phyloP scores from a whole-genome alignment of 2,888 invertebrate species.

The Melinaea menophilus region DNA sequence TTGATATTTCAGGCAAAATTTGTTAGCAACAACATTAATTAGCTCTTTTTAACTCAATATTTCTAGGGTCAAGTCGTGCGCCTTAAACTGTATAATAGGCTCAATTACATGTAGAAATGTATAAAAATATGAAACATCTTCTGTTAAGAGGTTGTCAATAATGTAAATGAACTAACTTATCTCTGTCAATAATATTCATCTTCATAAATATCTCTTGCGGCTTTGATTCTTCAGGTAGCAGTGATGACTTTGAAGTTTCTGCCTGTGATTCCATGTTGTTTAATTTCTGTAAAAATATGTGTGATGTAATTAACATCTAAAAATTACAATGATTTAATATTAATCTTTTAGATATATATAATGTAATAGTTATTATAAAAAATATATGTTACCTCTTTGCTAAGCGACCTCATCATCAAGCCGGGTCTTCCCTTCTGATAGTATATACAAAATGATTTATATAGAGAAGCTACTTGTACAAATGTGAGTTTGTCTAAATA shows the following conservation, averaged over 20 bases:
- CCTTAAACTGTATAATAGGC: too few species aligned
- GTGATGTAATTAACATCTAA: neutral
- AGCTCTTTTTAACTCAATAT: too few species aligned
- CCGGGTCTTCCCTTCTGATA: constrained; percentile 78
- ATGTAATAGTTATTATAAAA: neutral
- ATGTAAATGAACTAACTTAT: constrained; percentile 52
- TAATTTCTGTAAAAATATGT: constrained; percentile 56
- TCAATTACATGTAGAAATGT: too few species aligned
- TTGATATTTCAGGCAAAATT: too few species aligned
- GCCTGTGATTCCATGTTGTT: constrained; percentile 61
- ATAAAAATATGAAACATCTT: neutral
- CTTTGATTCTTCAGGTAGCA: constrained; percentile 56
- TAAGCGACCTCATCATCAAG: constrained; percentile 67
- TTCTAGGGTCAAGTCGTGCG: too few species aligned
- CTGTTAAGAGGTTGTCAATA: neutral
- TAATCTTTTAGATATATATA: neutral
- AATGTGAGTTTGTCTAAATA: constrained; percentile 91
- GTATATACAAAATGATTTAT: constrained; percentile 84
- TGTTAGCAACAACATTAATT: too few species aligned
- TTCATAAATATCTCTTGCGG: constrained; percentile 60
- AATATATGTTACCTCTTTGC: constrained; percentile 61
- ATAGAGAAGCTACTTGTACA: constrained; percentile 87
- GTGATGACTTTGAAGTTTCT: constrained; percentile 42
- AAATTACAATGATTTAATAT: too few species aligned
- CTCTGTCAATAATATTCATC: constrained; percentile 65